Evolutionary conservation across 2,113 vertebrate species (phyloP).

Genomic region (Seriola aureovittata): DNA sequence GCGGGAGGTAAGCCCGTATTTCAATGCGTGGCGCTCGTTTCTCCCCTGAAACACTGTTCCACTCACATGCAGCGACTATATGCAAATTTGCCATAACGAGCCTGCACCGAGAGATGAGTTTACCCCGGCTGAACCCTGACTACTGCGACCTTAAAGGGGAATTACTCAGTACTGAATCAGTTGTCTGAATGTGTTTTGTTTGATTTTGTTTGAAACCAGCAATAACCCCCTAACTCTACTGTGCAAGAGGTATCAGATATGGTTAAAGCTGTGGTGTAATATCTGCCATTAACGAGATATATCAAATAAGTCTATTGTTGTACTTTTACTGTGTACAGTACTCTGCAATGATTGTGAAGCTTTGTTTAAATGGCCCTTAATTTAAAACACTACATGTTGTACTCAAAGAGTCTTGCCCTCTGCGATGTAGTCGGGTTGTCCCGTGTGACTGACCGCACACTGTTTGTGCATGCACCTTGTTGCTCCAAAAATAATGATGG

Average conservation of each 20-base stretch:
- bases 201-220: constrained; percentile 80
- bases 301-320: constrained; percentile 73
- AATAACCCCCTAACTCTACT: constrained; percentile 83
- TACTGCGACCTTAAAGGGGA: constrained; percentile 54
- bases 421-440: constrained; percentile 59
- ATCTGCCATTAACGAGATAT: constrained; percentile 76
- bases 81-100: constrained; percentile 72
- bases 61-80: constrained; percentile 72
- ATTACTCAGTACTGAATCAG: constrained; percentile 54
- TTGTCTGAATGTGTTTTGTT: constrained; percentile 72
- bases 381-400: constrained; percentile 69
- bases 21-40: constrained; percentile 41
- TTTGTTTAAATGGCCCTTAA: constrained; percentile 75
- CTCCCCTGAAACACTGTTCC: constrained; percentile 53
- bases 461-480: constrained; percentile 70
- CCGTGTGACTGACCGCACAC: constrained; percentile 47
- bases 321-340: constrained; percentile 76
- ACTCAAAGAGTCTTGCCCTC: constrained; percentile 62
- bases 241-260: constrained; percentile 68
- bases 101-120: constrained; percentile 62
- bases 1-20: constrained; percentile 57
- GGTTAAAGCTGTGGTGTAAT: constrained; percentile 75
- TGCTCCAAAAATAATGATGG: constrained; percentile 55
- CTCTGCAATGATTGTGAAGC: constrained; percentile 79
- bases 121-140: constrained; percentile 53